Conservation (phyloP, 2,797 vertebrate species). For the Typhlichthys subterraneus region DNA sequence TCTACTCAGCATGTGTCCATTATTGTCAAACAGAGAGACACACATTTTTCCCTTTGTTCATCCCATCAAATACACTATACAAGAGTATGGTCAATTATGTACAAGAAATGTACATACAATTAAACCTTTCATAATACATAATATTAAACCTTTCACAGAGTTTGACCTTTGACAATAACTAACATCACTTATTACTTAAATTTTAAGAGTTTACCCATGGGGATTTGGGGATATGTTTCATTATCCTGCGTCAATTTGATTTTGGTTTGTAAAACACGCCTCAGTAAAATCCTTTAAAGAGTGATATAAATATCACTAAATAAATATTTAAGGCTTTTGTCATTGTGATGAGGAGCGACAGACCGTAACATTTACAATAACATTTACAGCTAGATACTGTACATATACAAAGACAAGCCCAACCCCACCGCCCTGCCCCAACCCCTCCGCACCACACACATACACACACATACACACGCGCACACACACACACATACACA, state of each 20-base stretch:
- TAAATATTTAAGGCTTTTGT: conserved; percentile 94
- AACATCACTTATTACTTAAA: conserved; percentile 11
- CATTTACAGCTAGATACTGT: conserved; percentile 70
- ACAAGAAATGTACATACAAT: conserved; percentile 75
- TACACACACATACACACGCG: conserved; percentile 17
- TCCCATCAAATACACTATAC: conserved; percentile 83
- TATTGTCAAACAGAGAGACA: conserved; percentile 40
- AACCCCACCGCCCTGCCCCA: too few species aligned
- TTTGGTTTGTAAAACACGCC: conserved; percentile 48
- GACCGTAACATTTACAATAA: conserved; percentile 80
- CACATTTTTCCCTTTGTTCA: conserved; percentile 82
- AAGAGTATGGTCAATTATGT: conserved; percentile 82
- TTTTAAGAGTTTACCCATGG: background rate
- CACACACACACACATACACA: conserved; percentile 6
- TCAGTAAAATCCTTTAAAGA: conserved; percentile 30
- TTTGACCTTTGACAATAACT: conserved; percentile 11
- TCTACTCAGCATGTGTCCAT: conserved; percentile 46
- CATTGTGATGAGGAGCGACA: conserved; percentile 86
- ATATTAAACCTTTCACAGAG: conserved; percentile 13
- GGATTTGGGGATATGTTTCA: conserved; percentile 27
- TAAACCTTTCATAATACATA: conserved; percentile 8
- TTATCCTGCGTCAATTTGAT: conserved; percentile 48
- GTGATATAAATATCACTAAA: too few species aligned
- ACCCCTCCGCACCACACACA: conserved; percentile 7
- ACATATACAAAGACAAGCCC: conserved; percentile 45